phyloP scores from a whole-genome alignment of 1,140 invertebrate species.

The Zaprionus inermis region DNA sequence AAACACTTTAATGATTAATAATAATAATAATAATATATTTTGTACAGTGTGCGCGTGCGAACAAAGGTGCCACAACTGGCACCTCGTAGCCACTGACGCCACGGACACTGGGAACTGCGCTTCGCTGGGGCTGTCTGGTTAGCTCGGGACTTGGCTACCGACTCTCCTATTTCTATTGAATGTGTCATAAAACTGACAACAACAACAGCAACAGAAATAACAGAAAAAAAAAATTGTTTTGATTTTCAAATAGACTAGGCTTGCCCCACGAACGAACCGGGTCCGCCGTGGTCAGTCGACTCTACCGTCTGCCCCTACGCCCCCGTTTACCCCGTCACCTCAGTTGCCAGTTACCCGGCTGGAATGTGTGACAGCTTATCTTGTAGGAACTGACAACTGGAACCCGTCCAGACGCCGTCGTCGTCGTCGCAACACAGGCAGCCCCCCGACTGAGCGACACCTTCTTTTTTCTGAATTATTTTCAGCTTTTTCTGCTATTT shows the following conservation, averaged over 20 bases:
- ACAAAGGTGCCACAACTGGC: constrained; percentile 80
- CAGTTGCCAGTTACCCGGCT: constrained; percentile 47
- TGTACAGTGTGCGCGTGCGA: constrained; percentile 11
- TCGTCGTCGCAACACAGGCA: constrained; percentile 11
- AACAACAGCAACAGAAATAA: constrained; percentile 35
- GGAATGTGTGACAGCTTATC: constrained; percentile 83
- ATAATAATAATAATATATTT: constrained; percentile 68
- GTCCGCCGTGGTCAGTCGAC: not conserved
- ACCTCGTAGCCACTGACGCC: constrained; percentile 69
- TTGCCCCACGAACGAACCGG: constrained; percentile 6
- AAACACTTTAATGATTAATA: constrained; percentile 79
- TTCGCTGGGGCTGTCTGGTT: constrained; percentile 45
- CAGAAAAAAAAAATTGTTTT: constrained; percentile 61
- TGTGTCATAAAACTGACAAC: constrained; percentile 64
- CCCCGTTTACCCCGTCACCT: constrained; percentile 6
- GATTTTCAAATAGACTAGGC: constrained; percentile 72
- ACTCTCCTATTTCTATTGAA: constrained; percentile 78
- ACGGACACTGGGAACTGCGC: constrained; percentile 27
- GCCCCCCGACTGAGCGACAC: constrained; percentile 70
- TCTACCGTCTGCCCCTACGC: not conserved
- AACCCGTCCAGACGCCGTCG: constrained; percentile 48
- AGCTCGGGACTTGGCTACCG: constrained; percentile 54
- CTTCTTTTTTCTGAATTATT: constrained; percentile 35
- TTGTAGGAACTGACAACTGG: constrained; percentile 80
- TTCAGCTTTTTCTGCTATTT: not conserved